Evolutionary conservation across 2,797 vertebrate species (phyloP).

Genomic region (Argentina silus): DNA sequence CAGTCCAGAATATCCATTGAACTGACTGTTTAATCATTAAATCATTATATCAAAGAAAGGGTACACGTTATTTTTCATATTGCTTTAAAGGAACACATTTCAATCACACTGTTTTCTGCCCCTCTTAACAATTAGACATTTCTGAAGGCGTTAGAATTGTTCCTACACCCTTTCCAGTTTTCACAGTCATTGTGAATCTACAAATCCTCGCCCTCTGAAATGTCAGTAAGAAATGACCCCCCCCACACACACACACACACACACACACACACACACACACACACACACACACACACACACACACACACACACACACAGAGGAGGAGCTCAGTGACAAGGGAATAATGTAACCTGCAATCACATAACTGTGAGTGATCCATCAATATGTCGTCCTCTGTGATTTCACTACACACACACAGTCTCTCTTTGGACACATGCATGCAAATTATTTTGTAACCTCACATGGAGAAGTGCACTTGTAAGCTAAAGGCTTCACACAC

Average conservation of each 20-base stretch:
- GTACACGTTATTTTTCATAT: too few species aligned
- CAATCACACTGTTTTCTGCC: too few species aligned
- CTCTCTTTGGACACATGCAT: not conserved
- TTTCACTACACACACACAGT: not conserved
- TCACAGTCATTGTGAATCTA: not conserved
- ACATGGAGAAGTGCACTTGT: not conserved
- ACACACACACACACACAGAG: slow-evolving; percentile 4
- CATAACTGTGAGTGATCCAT: slow-evolving; percentile 18
- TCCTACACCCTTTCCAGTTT: not conserved
- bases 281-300: slow-evolving; percentile 1
- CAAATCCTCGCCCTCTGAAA: not conserved
- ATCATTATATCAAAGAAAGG: too few species aligned
- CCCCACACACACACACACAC: not conserved
- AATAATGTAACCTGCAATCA: slow-evolving; percentile 13
- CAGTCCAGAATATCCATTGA: not conserved
- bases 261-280: not conserved
- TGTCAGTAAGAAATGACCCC: not conserved
- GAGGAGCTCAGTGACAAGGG: slow-evolving; percentile 16
- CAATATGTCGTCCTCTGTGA: slow-evolving; percentile 1
- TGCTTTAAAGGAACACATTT: too few species aligned
- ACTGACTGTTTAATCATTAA: too few species aligned
- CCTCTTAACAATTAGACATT: not conserved
- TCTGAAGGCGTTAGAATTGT: not conserved
- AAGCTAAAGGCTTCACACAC: not conserved
- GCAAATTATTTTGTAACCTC: not conserved